These are phyloP conservation scores for Lagodon rhomboides DNA, from an alignment of 2,797 vertebrate genomes.

Conservation along the genomic window DNA sequence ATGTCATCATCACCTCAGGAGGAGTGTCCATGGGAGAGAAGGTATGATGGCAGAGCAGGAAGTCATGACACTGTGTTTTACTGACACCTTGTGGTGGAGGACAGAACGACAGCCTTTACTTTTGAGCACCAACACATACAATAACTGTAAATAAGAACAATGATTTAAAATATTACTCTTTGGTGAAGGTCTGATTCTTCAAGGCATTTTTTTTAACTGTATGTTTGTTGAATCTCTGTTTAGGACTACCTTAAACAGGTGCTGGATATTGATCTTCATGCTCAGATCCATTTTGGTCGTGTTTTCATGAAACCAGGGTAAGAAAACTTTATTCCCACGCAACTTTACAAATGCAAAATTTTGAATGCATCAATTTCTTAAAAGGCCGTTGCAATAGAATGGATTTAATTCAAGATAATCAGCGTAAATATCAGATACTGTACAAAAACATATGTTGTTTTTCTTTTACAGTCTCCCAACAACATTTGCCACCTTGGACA, in stretches of 20 bases:
- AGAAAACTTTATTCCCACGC: constrained; percentile 27
- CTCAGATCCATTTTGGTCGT: constrained; percentile 99
- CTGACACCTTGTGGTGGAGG: constrained; percentile 72
- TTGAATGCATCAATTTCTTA: neutral
- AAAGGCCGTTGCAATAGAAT: neutral
- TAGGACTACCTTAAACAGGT: constrained; percentile 99
- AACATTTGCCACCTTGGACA: constrained; percentile 98
- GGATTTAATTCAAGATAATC: too few relatives aligned
- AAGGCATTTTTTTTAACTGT: neutral
- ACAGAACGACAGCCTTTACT: neutral
- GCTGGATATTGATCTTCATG: constrained; percentile 98
- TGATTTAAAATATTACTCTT: neutral
- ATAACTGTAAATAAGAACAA: neutral
- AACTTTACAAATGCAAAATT: neutral
- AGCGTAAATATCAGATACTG: too few relatives aligned
- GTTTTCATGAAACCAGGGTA: constrained; percentile 99
- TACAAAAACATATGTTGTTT: constrained; percentile 26
- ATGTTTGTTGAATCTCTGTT: constrained; percentile 15
- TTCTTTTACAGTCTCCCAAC: constrained; percentile 92
- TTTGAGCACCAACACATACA: neutral
- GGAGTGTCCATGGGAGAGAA: constrained; percentile 99
- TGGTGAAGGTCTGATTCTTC: neutral
- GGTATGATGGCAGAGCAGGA: constrained; percentile 77
- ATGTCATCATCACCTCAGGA: constrained; percentile 99
- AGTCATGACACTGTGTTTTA: constrained; percentile 44